Percentiles rank a stretch among this genome's conserved stretches.
phyloP scores from a whole-genome alignment of 2,888 invertebrate species.

The Dolichopus griseipennis region DNA sequence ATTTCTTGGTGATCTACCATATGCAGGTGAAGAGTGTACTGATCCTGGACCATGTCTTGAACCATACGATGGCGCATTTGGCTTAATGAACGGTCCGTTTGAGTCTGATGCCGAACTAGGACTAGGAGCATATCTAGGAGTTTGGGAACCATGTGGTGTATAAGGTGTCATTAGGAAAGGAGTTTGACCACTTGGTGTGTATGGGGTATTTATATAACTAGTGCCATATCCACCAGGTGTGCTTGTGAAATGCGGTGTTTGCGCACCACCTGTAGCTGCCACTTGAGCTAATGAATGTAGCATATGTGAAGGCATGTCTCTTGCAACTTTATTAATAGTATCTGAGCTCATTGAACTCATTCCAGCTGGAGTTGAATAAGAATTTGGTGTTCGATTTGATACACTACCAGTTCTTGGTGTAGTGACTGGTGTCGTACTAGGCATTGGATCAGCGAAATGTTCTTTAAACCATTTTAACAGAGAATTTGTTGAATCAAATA shows the following conservation, averaged over 20 bases:
- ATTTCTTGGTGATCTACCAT: slow-evolving; percentile 26
- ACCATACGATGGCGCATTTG: slow-evolving; percentile 37
- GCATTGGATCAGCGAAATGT: slow-evolving; percentile 87
- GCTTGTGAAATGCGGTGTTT: slow-evolving; percentile 61
- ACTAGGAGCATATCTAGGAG: slow-evolving; percentile 54
- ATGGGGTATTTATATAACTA: slow-evolving; percentile 74
- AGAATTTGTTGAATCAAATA: slow-evolving; percentile 63
- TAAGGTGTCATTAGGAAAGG: slow-evolving; percentile 85
- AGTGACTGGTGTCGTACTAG: slow-evolving; percentile 57
- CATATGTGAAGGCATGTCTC: slow-evolving; percentile 61
- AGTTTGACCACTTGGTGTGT: slow-evolving; percentile 86
- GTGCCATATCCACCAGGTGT: slow-evolving; percentile 29
- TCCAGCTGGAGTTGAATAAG: slow-evolving; percentile 29
- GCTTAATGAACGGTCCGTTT: slow-evolving; percentile 51
- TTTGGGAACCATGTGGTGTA: slow-evolving; percentile 56
- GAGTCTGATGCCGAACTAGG: slow-evolving; percentile 34
- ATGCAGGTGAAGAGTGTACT: slow-evolving; percentile 24
- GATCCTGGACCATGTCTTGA: slow-evolving; percentile 24
- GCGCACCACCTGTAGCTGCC: slow-evolving; percentile 61
- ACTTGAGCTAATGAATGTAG: slow-evolving; percentile 62
- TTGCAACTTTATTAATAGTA: slow-evolving; percentile 62
- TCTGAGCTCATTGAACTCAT: slow-evolving; percentile 46
- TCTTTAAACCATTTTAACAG: slow-evolving; percentile 96
- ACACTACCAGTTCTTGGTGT: slow-evolving; percentile 56
- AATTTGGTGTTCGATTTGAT: slow-evolving; percentile 26